Conservation (phyloP, 2,888 invertebrate species). For the Trichacis sp. region DNA sequence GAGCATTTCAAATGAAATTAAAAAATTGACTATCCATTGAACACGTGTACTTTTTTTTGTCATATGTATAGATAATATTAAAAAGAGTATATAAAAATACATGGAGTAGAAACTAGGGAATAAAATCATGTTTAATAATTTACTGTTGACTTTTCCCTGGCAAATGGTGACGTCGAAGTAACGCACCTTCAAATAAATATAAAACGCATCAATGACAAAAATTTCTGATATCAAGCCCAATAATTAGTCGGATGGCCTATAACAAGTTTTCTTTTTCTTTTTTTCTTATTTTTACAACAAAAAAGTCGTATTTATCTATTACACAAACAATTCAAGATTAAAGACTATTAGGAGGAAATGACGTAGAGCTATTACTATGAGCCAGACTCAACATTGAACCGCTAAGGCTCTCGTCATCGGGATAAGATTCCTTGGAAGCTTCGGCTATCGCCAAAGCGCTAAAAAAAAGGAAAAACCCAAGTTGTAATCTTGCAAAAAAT, state of each 20-base stretch:
- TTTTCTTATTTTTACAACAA: conserved; percentile 13
- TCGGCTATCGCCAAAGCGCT: conserved; percentile 93
- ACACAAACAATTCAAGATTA: conserved; percentile 64
- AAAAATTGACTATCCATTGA: too few relatives aligned
- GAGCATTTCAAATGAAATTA: too few relatives aligned
- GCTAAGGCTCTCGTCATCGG: conserved; percentile 92
- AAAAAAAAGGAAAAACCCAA: too few relatives aligned
- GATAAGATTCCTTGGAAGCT: conserved; percentile 89
- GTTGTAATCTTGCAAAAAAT: too few relatives aligned
- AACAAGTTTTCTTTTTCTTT: conserved; percentile 19
- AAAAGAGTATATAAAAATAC: conserved; percentile 2
- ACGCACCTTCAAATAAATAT: conserved; percentile 51
- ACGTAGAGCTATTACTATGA: conserved; percentile 92
- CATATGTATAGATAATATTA: too few relatives aligned
- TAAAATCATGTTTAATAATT: conserved; percentile 32
- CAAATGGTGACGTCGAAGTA: conserved; percentile 38
- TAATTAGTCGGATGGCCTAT: conserved; percentile 35
- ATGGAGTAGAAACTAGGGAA: conserved; percentile 24
- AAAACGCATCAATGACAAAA: conserved; percentile 50
- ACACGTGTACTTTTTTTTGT: too few relatives aligned
- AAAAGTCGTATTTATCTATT: conserved; percentile 43
- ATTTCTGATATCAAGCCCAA: conserved; percentile 39
- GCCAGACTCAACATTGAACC: conserved; percentile 96
- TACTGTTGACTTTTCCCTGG: conserved; percentile 36
- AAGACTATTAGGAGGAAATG: conserved; percentile 85